A percentile compares a stretch with the other conserved stretches of the same genome.
phyloP scores from a whole-genome alignment of 2,113 vertebrate genomes.

The Chionis minor region DNA sequence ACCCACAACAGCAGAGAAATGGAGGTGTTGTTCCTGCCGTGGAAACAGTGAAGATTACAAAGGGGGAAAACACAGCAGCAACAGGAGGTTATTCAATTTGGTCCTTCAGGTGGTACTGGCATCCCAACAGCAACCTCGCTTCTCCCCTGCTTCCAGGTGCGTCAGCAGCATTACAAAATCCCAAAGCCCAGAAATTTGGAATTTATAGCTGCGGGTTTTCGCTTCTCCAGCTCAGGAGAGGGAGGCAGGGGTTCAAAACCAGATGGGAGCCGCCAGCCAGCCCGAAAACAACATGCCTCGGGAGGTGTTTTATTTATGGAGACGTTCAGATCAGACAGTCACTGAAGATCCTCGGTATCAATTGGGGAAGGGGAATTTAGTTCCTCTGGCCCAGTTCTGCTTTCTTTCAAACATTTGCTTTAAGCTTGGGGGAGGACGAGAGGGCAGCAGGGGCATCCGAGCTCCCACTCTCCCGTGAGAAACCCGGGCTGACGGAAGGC shows the following conservation, averaged over 20 bases:
- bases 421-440: neutral
- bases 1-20: neutral
- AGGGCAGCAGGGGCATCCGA: neutral
- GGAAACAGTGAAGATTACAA: neutral
- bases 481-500: neutral
- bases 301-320: constrained; percentile 8
- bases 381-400: neutral
- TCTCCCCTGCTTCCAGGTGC: neutral
- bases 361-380: neutral
- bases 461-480: neutral
- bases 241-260: neutral
- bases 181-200: neutral
- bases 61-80: neutral
- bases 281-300: neutral
- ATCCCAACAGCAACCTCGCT: neutral
- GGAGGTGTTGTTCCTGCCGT: neutral
- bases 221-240: neutral
- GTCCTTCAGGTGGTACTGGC: neutral
- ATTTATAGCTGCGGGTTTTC: neutral
- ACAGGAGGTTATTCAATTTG: neutral
- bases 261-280: neutral
- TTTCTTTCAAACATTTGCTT: neutral
- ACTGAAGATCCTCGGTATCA: neutral
- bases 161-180: neutral
- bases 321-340: neutral